Evolutionary conservation across 1,140 invertebrate species (phyloP).

Genomic region (Trichogramma pretiosum): DNA sequence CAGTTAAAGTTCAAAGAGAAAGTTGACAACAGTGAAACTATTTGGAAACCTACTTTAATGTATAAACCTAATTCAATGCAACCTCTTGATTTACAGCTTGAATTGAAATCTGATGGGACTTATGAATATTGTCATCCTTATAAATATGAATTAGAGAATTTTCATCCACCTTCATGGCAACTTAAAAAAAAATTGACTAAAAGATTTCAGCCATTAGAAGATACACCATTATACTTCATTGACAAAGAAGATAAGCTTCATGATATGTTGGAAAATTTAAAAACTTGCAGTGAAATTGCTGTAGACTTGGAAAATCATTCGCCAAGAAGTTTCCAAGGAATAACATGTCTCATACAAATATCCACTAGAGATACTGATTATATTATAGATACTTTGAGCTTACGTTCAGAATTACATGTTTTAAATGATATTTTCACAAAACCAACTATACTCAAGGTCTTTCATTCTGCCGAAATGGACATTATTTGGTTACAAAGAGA

Average conservation of each 20-base stretch:
- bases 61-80: constrained; percentile 84
- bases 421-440: constrained; percentile 91
- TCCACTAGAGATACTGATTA: constrained; percentile 82
- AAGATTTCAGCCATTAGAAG: constrained; percentile 48
- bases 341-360: constrained; percentile 92
- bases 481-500: constrained; percentile 93
- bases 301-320: constrained; percentile 87
- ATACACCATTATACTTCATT: constrained; percentile 62
- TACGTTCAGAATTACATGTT: constrained; percentile 72
- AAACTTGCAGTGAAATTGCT: constrained; percentile 62
- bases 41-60: constrained; percentile 72
- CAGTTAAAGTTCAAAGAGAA: constrained; percentile 78
- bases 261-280: constrained; percentile 58
- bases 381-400: constrained; percentile 77
- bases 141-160: constrained; percentile 72
- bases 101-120: constrained; percentile 54
- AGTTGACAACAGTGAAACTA: constrained; percentile 70
- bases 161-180: constrained; percentile 47
- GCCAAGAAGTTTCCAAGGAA: constrained; percentile 73
- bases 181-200: constrained; percentile 39
- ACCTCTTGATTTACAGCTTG: constrained; percentile 64
- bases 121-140: constrained; percentile 68
- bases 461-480: constrained; percentile 88
- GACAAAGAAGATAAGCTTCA: constrained; percentile 57
- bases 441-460: constrained; percentile 84